A percentile compares a stretch with the other conserved stretches of the same genome.
These are phyloP conservation scores for Sylvia borin DNA, from an alignment of 2,797 vertebrate species.

Conservation along the genomic window DNA sequence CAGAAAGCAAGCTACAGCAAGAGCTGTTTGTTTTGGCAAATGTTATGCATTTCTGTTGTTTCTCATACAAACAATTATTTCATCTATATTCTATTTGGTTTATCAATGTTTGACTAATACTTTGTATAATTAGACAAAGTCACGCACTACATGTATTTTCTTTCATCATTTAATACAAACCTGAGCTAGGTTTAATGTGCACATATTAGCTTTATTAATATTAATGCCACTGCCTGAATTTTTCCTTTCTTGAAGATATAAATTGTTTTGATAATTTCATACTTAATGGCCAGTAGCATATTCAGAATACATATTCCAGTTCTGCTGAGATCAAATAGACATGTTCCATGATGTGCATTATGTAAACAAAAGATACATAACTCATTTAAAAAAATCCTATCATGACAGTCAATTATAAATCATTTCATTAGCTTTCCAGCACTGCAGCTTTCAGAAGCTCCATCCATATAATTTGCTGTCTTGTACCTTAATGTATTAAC, in stretches of 20 bases:
- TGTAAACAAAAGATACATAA: slow-evolving; percentile 42
- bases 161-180: slow-evolving; percentile 9
- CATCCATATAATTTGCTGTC: neutral
- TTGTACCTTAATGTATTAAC: slow-evolving; percentile 36
- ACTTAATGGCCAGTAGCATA: neutral
- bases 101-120: neutral
- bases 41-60: neutral
- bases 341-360: slow-evolving; percentile 27
- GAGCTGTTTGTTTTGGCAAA: slow-evolving; percentile 22
- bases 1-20: neutral
- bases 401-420: slow-evolving; percentile 14
- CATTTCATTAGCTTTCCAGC: slow-evolving; percentile 22
- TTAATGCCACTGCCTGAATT: neutral
- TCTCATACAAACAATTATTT: neutral
- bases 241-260: neutral
- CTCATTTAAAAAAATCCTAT: neutral
- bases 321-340: slow-evolving; percentile 28
- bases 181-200: neutral
- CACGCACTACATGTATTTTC: neutral
- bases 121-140: slow-evolving; percentile 15
- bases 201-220: slow-evolving; percentile 9
- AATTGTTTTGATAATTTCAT: slow-evolving; percentile 29
- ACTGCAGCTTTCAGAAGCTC: neutral
- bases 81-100: neutral
- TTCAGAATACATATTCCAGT: neutral